Evolutionary conservation across 2,888 invertebrate species (phyloP), one percentile per base, ranked within the genome.

Genomic region (Brachyptera risi): DNA sequence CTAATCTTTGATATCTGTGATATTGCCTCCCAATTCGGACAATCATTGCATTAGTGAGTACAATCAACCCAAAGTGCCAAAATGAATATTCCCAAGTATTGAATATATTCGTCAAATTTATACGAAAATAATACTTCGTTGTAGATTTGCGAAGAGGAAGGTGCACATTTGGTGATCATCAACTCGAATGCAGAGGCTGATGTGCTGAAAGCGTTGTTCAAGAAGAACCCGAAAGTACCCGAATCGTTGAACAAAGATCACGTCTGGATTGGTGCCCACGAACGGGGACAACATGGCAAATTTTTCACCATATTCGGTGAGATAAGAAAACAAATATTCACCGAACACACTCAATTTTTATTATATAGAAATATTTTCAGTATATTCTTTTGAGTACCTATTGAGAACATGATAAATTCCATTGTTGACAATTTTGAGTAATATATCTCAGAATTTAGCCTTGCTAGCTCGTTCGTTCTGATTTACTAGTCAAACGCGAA

Each of bases 221-320:
- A 19, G 24, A 11, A 2, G 5, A 21, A 47, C n/a, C 23, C 23
- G 11, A 23, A 17, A 2, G 17, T n/a, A 3, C 9, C 21, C 13
- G 24, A 24, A 4, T 21, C 47, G 23, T n/a, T 47, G 23, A 47
- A 47, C 24, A n/a, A 4, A 3, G 24, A 5, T n/a, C 47, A 47
- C n/a, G 47, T 47, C 47, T 47, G 47, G 47, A 19, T 24, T 2
- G 47, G 47, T 7, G 24, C n/a, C 3, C 47, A 24, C n/a, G 47
- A 47, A n/a, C 23, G 24, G 9, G 47, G 47, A 23, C n/a, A n/a
- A 2, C 47, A 47, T 24, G 47, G 47, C 3, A 47, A 23, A 2
- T 47, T 47, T 24, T 47, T 21, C 47, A 47, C 47, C 21, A 47
- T 47, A 21, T 24, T 47, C 23, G 47, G 23, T 24, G 24, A 24